Conservation (phyloP, 1,140 invertebrate species). For the Maniola jurtina region DNA sequence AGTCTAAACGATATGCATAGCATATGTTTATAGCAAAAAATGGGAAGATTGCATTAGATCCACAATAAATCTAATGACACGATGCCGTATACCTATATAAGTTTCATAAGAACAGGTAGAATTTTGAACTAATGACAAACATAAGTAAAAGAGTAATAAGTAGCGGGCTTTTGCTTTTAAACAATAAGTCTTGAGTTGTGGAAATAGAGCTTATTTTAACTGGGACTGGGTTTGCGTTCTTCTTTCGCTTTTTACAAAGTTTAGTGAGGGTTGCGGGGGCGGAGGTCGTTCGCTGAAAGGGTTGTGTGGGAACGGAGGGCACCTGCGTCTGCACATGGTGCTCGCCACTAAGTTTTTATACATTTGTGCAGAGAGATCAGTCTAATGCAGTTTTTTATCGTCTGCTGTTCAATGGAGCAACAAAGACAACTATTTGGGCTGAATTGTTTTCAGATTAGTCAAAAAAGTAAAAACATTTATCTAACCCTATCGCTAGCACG, state of each 20-base stretch:
- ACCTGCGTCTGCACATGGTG: conserved; percentile 77
- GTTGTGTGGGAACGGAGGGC: conserved; percentile 77
- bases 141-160: conserved; percentile 29
- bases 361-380: conserved; percentile 70
- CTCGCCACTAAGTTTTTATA: conserved; percentile 69
- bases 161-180: not conserved
- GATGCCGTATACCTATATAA: conserved; percentile 75
- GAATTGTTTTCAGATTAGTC: conserved; percentile 5
- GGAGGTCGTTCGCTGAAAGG: conserved; percentile 68
- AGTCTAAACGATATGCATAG: not conserved
- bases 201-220: conserved; percentile 30
- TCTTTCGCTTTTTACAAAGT: conserved; percentile 54
- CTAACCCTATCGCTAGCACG: not conserved
- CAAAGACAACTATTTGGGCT: conserved; percentile 3
- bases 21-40: conserved; percentile 51
- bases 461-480: not conserved
- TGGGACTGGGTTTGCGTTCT: conserved; percentile 23
- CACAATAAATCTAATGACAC: conserved; percentile 78
- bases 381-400: conserved; percentile 74
- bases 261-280: conserved; percentile 49
- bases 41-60: conserved; percentile 72
- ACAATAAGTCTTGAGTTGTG: conserved; percentile 16
- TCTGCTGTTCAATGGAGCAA: conserved; percentile 36
- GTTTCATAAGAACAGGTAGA: conserved; percentile 69
- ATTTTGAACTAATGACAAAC: conserved; percentile 62